Conservation (phyloP, 2,888 invertebrate species). For the Phortica okadai region DNA sequence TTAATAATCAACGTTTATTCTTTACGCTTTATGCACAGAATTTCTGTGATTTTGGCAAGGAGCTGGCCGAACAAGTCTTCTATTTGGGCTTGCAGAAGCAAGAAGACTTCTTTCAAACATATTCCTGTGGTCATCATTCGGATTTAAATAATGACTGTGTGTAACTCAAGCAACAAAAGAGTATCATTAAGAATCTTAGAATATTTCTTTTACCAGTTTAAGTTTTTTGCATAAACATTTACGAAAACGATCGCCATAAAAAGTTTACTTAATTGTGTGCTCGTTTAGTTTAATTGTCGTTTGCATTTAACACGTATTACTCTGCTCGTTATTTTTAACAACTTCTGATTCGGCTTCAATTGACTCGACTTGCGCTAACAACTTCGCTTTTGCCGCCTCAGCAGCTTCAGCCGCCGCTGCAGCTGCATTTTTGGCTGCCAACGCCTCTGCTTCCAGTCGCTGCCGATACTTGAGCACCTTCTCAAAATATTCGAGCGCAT, state of each 20-base stretch:
- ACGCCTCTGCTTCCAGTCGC: slow-evolving; percentile 43
- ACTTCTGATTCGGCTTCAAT: slow-evolving; percentile 13
- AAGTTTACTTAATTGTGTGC: background rate
- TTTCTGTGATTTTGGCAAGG: slow-evolving; percentile 73
- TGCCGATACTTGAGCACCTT: slow-evolving; percentile 56
- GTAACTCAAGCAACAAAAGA: slow-evolving; percentile 35
- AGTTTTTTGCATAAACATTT: background rate
- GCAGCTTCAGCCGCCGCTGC: slow-evolving; percentile 26
- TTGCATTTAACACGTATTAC: slow-evolving; percentile 5
- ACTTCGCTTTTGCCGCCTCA: slow-evolving; percentile 23
- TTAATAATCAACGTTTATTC: slow-evolving; percentile 69
- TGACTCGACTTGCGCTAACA: slow-evolving; percentile 36
- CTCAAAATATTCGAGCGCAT: slow-evolving; percentile 64
- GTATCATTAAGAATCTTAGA: background rate
- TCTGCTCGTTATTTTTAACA: slow-evolving; percentile 7
- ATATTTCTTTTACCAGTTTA: background rate
- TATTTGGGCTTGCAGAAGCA: slow-evolving; percentile 71
- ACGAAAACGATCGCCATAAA: background rate
- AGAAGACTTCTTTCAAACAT: slow-evolving; percentile 64
- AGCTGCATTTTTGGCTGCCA: background rate
- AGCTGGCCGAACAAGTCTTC: slow-evolving; percentile 72
- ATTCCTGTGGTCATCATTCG: slow-evolving; percentile 66
- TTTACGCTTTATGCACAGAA: slow-evolving; percentile 74
- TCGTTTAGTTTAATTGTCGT: background rate
- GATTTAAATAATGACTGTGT: slow-evolving; percentile 52